Percentiles rank a stretch among this genome's conserved stretches.
phyloP scores from a whole-genome alignment of 2,113 vertebrate genomes.

The Zosterops borbonicus region DNA sequence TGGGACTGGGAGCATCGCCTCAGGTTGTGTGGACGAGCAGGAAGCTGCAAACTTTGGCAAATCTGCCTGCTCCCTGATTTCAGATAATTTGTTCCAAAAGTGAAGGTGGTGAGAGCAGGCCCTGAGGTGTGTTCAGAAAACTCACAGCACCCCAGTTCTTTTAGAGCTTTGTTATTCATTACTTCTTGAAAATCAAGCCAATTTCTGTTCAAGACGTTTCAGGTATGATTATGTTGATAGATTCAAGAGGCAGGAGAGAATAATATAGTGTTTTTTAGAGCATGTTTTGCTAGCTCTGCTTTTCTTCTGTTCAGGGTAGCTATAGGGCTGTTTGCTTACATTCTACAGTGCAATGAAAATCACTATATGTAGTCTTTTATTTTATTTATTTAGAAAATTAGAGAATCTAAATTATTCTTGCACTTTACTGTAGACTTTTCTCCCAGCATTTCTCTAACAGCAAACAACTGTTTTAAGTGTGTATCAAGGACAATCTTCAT shows the following conservation, averaged over 20 bases:
- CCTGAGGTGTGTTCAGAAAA: not conserved
- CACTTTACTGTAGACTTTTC: not conserved
- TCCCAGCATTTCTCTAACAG: not conserved
- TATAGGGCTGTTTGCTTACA: not conserved
- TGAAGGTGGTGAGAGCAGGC: not conserved
- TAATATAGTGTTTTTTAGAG: not conserved
- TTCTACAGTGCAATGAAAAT: not conserved
- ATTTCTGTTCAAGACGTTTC: not conserved
- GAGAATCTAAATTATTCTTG: not conserved
- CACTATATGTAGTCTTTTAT: not conserved
- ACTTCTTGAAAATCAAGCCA: not conserved
- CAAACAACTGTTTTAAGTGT: not conserved
- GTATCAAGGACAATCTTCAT: not conserved
- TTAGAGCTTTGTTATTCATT: not conserved
- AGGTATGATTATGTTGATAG: not conserved
- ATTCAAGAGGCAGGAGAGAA: not conserved
- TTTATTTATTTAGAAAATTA: not conserved
- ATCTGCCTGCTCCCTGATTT: not conserved
- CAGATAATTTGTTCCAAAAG: not conserved
- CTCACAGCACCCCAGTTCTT: not conserved
- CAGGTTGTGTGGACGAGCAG: accelerated
- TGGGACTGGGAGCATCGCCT: not conserved
- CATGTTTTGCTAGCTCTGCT: not conserved
- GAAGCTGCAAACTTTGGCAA: not conserved
- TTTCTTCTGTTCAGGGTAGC: not conserved